Conservation (phyloP, 2,113 vertebrate species). For the Xiphophorus hellerii region DNA sequence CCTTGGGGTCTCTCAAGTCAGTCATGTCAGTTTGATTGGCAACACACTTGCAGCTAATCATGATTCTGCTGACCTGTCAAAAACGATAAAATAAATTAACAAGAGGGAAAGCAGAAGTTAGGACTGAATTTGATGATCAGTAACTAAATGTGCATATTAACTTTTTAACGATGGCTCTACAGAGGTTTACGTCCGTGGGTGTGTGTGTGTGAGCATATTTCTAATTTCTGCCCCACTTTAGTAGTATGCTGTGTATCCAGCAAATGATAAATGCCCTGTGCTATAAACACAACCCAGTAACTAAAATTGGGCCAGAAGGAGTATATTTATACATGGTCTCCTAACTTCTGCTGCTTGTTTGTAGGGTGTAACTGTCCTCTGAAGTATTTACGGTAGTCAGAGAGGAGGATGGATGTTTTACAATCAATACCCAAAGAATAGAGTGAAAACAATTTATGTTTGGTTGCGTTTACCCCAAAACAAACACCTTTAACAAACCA, state of each 20-base stretch:
- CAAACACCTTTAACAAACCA: too few species aligned
- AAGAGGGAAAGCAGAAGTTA: not conserved
- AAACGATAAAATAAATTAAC: not conserved
- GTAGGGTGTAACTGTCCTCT: not conserved
- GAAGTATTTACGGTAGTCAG: not conserved
- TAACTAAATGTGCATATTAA: not conserved
- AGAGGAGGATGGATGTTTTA: not conserved
- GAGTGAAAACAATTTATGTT: not conserved
- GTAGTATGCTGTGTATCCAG: not conserved
- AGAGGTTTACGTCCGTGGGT: not conserved
- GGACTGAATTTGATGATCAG: not conserved
- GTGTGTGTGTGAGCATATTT: too few species aligned
- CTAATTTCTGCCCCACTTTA: not conserved
- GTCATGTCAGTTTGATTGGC: conserved; percentile 4
- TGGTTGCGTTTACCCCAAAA: too few species aligned
- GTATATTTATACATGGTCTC: not conserved
- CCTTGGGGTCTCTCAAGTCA: not conserved
- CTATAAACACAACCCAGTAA: not conserved
- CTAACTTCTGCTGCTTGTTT: not conserved
- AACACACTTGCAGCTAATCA: not conserved
- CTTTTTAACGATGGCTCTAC: not conserved
- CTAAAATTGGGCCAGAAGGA: not conserved
- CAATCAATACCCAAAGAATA: not conserved
- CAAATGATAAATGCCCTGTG: not conserved
- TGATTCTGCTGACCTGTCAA: too few species aligned